A percentile compares a stretch with the other conserved stretches of the same genome.
Conservation (phyloP, 1,140 invertebrate genomes). For the Microplitis demolitor region DNA sequence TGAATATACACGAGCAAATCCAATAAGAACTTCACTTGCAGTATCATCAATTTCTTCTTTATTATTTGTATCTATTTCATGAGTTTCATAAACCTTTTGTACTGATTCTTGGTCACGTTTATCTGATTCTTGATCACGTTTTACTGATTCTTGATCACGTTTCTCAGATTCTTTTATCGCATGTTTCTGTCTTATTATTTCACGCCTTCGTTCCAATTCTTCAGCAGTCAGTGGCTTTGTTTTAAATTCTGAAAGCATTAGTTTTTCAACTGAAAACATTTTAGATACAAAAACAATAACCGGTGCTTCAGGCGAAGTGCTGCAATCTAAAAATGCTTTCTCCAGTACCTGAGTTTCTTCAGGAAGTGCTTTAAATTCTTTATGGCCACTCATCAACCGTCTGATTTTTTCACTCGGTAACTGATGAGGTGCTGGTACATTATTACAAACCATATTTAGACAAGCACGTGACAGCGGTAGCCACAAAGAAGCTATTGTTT, state of each 20-base stretch:
- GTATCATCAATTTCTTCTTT: constrained; percentile 48
- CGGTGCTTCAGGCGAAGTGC: constrained; percentile 69
- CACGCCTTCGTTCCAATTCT: constrained; percentile 75
- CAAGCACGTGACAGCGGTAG: constrained; percentile 82
- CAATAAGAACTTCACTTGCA: constrained; percentile 76
- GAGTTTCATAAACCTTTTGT: constrained; percentile 39
- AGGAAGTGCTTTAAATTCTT: constrained; percentile 73
- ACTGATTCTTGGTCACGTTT: constrained; percentile 41
- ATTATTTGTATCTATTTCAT: not conserved
- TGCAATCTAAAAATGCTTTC: constrained; percentile 76
- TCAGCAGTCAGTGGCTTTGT: constrained; percentile 74
- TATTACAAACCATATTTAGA: constrained; percentile 78
- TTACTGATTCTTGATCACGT: too few relatives aligned
- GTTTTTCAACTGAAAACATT: constrained; percentile 85
- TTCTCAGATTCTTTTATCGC: too few relatives aligned
- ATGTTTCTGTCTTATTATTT: constrained; percentile 64
- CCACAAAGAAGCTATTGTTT: constrained; percentile 87
- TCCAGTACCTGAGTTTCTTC: constrained; percentile 75
- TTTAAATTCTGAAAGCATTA: constrained; percentile 73
- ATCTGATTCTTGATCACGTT: constrained; percentile 16
- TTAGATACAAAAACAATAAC: constrained; percentile 94
- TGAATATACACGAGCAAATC: constrained; percentile 93
- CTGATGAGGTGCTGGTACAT: constrained; percentile 80
- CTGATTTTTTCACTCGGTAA: constrained; percentile 77
- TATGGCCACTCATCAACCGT: constrained; percentile 62